Base-by-base conservation (phyloP, 2,888 invertebrate genomes). In the Buathra laborator region DNA sequence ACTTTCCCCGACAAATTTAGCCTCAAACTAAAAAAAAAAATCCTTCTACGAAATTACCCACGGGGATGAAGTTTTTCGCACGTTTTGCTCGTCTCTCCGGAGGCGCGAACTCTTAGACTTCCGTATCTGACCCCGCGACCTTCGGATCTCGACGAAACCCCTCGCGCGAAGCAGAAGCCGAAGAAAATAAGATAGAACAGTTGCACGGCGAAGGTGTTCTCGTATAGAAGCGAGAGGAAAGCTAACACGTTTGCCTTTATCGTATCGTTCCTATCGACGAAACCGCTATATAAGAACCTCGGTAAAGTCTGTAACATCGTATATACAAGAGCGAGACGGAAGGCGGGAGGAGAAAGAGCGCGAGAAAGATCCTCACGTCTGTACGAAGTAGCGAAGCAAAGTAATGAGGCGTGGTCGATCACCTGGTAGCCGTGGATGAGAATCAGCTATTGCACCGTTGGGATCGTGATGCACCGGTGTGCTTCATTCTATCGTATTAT, bases 361-460 rank as follows among this genome's bases (percentile, higher is more conserved):
- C 37, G 62, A 71, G 71, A 48, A 32, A 68, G 67, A 62, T 67
- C 68, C 59, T 53, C 77, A 77, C 86, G 87, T 86, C 85, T 78
- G 88, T 89, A 88, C 85, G 88, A 88, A 88, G 91, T 91, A 91
- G 90, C 90, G 88, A 88, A 44, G 91, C 88, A 90, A 91, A 93
- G 90, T 92, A 92, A 91, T 89, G 92, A 92, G 93, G 93, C 93
- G 93, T 93, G 93, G 92, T 90, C 92, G 91, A 93, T 93, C 92
- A 91, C 89, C 89, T 92, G 91, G 93, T 93, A 93, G 93, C 91
- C 87, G 86, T 72, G 80, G 84, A 81, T 81, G 89, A 88, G 89
- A 75, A 79, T 76, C 82, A 82, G 71, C 68, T 72, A 53, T 79
- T 81, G 75, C 71, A 81, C 66, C 81, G 82, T 76, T 82, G 75